These are phyloP conservation scores for Alviniconcha strummeri DNA, from an alignment of 2,888 invertebrate genomes.

Conservation along the genomic window DNA sequence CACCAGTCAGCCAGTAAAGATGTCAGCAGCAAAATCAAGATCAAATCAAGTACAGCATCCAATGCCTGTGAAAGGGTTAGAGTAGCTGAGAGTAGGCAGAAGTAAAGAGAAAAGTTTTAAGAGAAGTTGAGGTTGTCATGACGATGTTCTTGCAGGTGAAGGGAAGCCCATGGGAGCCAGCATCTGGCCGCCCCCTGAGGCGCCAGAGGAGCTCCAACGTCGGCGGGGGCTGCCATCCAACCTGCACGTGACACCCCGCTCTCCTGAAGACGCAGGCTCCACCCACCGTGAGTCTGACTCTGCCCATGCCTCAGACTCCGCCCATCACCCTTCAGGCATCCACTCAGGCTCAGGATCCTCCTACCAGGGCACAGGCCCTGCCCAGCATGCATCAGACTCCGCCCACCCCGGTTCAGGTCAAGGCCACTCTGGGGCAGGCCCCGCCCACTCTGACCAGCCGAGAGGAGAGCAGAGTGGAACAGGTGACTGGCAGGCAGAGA, in stretches of 20 bases:
- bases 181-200: constrained; percentile 60
- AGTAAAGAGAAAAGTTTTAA: too few relatives aligned
- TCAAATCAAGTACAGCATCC: too few relatives aligned
- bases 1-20: too few relatives aligned
- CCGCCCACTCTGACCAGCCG: background rate
- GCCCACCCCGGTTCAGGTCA: background rate
- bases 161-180: constrained; percentile 45
- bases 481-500: background rate
- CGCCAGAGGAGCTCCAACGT: constrained; percentile 51
- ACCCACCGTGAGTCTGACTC: background rate
- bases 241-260: constrained; percentile 42
- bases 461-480: background rate
- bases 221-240: constrained; percentile 50
- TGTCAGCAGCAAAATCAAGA: too few relatives aligned
- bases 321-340: background rate
- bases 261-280: background rate
- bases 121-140: too few relatives aligned
- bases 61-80: too few relatives aligned
- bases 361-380: background rate
- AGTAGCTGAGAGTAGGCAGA: too few relatives aligned
- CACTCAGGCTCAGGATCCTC: background rate
- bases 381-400: background rate
- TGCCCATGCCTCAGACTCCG: background rate
- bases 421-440: background rate
- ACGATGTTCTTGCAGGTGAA: constrained; percentile 26